Evolutionary conservation across 1,140 invertebrate genomes (phyloP), one percentile per base, ranked within the genome.

Genomic region (Batillaria attramentaria): DNA sequence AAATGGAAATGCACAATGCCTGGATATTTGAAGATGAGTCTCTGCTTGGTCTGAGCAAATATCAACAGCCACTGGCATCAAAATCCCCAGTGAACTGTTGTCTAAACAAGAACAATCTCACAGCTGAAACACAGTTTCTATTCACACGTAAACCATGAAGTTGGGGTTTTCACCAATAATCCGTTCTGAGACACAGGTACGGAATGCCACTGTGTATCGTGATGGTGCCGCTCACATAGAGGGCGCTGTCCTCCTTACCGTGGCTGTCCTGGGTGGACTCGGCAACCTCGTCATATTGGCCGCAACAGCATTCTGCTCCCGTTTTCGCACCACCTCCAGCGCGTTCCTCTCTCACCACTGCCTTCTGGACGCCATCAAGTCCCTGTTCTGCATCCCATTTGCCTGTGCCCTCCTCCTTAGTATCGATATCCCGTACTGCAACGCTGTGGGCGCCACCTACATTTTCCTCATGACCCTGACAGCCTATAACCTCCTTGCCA

Each of bases 401-500:
- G 85, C 82, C 16, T 95, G 95, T 54, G 95, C 95, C 79, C 95
- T 97, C 79, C 93, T 96, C 79, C 93, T 94, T 80, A 96, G 95
- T 89, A 94, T 95, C 85, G 95, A 95, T 0, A 95, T 97, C 39
- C 94, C 95, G 87, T 96, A 96, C 87, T 97, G 96, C 89, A 95
- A 95, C 24, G 91, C 97, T n/a, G 94, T 97, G 16, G 96, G 97
- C 89, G 97, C 96, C 24, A 95, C 95, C 13, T 98, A 97, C 89
- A 93, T 98, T 0, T 93, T 97, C 72, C 92, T 97, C 79, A 95
- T 97, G 79, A 97, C 96, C 41, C 95, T 97, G 33, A 96, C 96
- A 28, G 96, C 95, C 1, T 95, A 97, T 86, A 97, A 97, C 91
- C 95, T 97, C 94, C 93, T 97, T 80, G 97, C 96, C 24, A 96